Evolutionary conservation across 2,797 vertebrate genomes (phyloP).

Genomic region (Syncerus caffer): DNA sequence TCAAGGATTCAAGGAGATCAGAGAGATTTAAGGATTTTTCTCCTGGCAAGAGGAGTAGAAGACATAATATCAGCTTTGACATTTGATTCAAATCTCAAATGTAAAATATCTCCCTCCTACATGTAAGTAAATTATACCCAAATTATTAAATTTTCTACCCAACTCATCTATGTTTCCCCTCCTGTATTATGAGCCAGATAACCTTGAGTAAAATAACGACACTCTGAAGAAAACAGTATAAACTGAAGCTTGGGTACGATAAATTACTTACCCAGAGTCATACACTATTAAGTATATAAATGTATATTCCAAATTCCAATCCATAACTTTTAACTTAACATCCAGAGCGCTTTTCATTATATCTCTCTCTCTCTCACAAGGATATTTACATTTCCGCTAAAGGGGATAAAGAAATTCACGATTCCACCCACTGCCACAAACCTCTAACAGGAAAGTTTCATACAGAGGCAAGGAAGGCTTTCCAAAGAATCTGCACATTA

Average conservation of each 20-base stretch:
- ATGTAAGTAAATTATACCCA: conserved; percentile 5
- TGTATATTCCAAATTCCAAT: background rate
- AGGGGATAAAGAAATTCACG: background rate
- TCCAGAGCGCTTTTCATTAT: background rate
- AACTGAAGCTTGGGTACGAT: background rate
- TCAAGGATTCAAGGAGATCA: background rate
- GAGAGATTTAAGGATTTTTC: background rate
- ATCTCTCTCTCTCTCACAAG: background rate
- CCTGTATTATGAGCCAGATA: background rate
- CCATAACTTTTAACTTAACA: background rate
- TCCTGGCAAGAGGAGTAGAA: background rate
- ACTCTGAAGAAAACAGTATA: background rate
- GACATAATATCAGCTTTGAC: conserved; percentile 30
- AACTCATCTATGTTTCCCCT: background rate
- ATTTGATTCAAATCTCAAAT: background rate
- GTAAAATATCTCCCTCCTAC: background rate
- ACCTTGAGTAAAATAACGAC: background rate
- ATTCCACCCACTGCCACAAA: background rate
- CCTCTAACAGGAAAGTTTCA: background rate
- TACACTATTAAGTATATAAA: background rate
- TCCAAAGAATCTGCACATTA: background rate
- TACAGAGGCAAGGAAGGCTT: background rate
- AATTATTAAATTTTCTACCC: conserved; percentile 27
- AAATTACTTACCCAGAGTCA: background rate
- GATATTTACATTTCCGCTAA: background rate